phyloP scores from a whole-genome alignment of 2,113 vertebrate species.

The Platysternon megacephalum region DNA sequence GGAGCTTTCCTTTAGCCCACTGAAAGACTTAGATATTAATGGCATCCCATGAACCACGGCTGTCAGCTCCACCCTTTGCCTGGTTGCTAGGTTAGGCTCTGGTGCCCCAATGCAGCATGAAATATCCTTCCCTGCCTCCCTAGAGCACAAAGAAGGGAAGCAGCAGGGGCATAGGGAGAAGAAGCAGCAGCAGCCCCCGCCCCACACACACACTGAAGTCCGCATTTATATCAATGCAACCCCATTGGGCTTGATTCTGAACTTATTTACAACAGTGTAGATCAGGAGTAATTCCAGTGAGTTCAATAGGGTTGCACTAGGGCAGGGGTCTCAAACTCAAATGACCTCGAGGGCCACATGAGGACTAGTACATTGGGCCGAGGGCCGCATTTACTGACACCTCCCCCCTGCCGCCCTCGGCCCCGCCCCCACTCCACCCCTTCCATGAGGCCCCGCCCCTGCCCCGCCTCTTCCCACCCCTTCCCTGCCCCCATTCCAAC shows the following conservation, averaged over 20 bases:
- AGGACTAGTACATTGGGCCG: no score
- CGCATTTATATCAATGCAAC: no score
- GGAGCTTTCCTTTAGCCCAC: background rate
- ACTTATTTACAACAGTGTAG: background rate
- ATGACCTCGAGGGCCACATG: no score
- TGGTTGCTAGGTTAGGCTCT: background rate
- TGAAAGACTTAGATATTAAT: background rate
- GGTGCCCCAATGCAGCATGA: background rate
- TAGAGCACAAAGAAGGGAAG: background rate
- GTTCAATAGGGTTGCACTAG: background rate
- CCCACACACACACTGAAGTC: no score
- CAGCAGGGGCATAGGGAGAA: background rate
- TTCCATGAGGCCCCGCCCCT: no score
- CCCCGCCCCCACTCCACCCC: no score
- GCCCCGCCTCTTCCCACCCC: no score
- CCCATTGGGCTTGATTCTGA: background rate
- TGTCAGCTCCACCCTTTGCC: background rate
- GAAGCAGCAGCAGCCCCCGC: background rate
- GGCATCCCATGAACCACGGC: background rate
- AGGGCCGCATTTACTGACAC: no score
- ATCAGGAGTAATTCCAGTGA: no score
- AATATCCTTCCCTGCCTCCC: background rate
- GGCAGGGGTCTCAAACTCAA: no score
- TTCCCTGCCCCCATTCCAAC: no score
- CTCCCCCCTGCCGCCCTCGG: no score